phyloP scores from a whole-genome alignment of 2,888 invertebrate genomes.

The Lypha dubia region DNA sequence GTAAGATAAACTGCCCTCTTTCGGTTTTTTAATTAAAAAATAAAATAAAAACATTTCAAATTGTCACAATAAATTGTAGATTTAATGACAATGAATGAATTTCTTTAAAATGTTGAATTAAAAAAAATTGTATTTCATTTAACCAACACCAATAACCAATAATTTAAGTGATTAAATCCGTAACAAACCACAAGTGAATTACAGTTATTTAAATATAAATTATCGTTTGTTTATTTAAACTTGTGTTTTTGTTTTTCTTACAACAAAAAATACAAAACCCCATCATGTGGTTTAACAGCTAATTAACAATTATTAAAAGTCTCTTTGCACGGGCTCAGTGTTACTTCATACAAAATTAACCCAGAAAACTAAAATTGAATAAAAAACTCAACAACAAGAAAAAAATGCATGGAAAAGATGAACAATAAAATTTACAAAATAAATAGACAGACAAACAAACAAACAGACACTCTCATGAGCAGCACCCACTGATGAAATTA shows the following conservation, averaged over 20 bases:
- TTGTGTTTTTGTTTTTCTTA: neutral
- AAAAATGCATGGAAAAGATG: neutral
- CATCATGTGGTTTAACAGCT: slow-evolving; percentile 65
- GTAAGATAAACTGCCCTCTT: too few species aligned
- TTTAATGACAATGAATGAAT: neutral
- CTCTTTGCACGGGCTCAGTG: slow-evolving; percentile 48
- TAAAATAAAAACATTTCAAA: too few species aligned
- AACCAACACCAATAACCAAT: neutral
- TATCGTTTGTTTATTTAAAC: neutral
- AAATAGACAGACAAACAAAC: slow-evolving; percentile 11
- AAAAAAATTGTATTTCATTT: too few species aligned
- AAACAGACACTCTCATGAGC: neutral
- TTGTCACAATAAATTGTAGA: too few species aligned
- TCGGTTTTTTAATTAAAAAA: too few species aligned
- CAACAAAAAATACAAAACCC: slow-evolving; percentile 33
- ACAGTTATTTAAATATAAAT: slow-evolving; percentile 42
- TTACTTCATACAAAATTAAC: slow-evolving; percentile 60
- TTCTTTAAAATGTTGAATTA: too few species aligned
- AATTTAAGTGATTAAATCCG: slow-evolving; percentile 11
- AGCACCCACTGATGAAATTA: slow-evolving; percentile 59
- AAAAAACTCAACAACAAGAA: neutral
- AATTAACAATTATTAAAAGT: slow-evolving; percentile 66
- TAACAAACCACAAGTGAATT: slow-evolving; percentile 38
- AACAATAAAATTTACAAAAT: neutral
- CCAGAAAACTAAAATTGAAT: slow-evolving; percentile 37